Percentiles rank a stretch among this genome's conserved stretches.
These are phyloP conservation scores for Pseudobourletiella spinata DNA, from an alignment of 1,140 invertebrate species.

Conservation along the genomic window DNA sequence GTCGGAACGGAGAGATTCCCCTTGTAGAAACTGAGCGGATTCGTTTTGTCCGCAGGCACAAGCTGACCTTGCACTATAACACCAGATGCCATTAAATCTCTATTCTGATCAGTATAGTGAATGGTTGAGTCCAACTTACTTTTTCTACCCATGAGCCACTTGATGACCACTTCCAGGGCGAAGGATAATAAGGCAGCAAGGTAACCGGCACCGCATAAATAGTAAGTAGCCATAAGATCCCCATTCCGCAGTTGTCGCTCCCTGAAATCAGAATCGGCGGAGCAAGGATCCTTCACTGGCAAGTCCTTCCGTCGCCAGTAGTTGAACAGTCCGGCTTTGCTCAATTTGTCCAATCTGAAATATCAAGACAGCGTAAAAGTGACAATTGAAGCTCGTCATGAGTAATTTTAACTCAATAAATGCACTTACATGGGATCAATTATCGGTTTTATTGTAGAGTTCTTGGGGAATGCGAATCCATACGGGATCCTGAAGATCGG, in stretches of 20 bases:
- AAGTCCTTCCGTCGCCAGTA: slow-evolving; percentile 49
- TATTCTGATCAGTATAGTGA: too few species aligned
- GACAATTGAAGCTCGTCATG: too few species aligned
- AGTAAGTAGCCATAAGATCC: slow-evolving; percentile 60
- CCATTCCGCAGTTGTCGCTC: slow-evolving; percentile 62
- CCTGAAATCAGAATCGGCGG: slow-evolving; percentile 63
- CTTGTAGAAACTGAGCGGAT: slow-evolving; percentile 30
- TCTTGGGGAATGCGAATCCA: slow-evolving; percentile 55
- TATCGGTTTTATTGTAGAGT: slow-evolving; percentile 48
- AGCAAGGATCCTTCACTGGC: slow-evolving; percentile 64
- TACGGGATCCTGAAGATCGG: slow-evolving; percentile 26
- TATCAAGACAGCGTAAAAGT: not conserved
- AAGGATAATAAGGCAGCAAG: slow-evolving; percentile 49
- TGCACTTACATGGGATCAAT: slow-evolving; percentile 59
- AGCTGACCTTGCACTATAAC: slow-evolving; percentile 27
- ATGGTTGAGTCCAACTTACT: too few species aligned
- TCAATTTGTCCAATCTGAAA: slow-evolving; percentile 44
- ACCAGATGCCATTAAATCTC: too few species aligned
- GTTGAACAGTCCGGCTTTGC: slow-evolving; percentile 63
- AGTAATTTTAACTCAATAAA: too few species aligned
- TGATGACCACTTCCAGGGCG: slow-evolving; percentile 48
- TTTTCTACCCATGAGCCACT: slow-evolving; percentile 21
- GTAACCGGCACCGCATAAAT: slow-evolving; percentile 51
- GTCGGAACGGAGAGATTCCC: slow-evolving; percentile 31
- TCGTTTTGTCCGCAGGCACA: slow-evolving; percentile 23